phyloP scores from a whole-genome alignment of 2,797 vertebrate species.

The Aulostomus chinensis region DNA sequence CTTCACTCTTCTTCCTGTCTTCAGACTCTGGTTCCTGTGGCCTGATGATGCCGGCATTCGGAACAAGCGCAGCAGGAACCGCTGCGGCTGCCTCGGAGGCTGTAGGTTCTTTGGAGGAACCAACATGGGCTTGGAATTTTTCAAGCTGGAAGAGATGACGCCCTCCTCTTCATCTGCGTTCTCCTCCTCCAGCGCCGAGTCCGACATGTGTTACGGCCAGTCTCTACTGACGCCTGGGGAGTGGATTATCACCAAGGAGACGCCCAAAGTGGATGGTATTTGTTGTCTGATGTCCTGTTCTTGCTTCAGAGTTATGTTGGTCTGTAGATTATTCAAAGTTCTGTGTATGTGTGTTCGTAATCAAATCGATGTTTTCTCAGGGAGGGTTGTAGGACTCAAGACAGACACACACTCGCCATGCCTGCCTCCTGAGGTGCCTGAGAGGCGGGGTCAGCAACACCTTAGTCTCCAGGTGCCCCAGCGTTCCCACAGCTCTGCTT shows the following conservation, averaged over 20 bases:
- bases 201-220: constrained; percentile 97
- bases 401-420: constrained; percentile 85
- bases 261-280: constrained; percentile 88
- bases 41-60: constrained; percentile 86
- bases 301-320: too few relatives aligned
- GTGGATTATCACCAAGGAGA: constrained; percentile 94
- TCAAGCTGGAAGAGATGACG: constrained; percentile 92
- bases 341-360: too few relatives aligned
- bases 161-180: constrained; percentile 94
- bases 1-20: background rate
- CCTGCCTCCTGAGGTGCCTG: constrained; percentile 84
- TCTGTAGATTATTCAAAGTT: background rate
- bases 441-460: constrained; percentile 81
- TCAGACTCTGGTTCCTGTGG: constrained; percentile 97
- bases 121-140: constrained; percentile 89
- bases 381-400: constrained; percentile 80
- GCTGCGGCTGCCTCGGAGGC: constrained; percentile 95
- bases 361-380: constrained; percentile 57
- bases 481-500: constrained; percentile 93
- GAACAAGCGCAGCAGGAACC: constrained; percentile 89
- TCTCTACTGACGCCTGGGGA: constrained; percentile 93
- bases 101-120: constrained; percentile 96
- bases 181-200: constrained; percentile 85
- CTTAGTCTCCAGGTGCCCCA: constrained; percentile 92
- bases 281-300: too few relatives aligned